Percentiles rank a stretch among this genome's conserved stretches.
Evolutionary conservation across 2,888 invertebrate species (phyloP).

Genomic region (Eustalomyia histrio): DNA sequence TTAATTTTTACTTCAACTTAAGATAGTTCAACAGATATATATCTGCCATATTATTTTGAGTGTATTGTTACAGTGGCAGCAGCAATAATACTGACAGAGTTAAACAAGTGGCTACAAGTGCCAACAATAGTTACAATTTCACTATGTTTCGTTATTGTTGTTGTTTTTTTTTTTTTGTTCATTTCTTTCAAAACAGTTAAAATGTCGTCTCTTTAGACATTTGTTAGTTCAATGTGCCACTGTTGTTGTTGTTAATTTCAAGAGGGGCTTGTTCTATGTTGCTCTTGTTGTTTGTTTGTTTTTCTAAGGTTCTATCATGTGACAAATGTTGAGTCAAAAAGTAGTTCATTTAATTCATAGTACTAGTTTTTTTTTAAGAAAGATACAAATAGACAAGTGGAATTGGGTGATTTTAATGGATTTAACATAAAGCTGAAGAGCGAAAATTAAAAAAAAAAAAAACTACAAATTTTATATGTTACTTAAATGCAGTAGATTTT

Average conservation of each 20-base stretch:
- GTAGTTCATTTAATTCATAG: conserved; percentile 1
- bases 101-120: conserved; percentile 61
- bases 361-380: background rate
- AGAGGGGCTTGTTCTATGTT: background rate
- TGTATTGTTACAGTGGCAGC: conserved; percentile 35
- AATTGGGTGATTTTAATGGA: background rate
- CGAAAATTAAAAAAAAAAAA: too few relatives aligned
- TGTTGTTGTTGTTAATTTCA: conserved; percentile 24
- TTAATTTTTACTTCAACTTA: too few relatives aligned
- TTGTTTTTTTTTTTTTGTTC: conserved; percentile 25
- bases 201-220: conserved; percentile 62
- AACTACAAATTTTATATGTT: too few relatives aligned
- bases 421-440: too few relatives aligned
- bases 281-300: conserved; percentile 3
- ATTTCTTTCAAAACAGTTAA: conserved; percentile 53
- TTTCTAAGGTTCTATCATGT: background rate
- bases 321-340: conserved; percentile 4
- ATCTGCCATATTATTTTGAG: too few relatives aligned
- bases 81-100: conserved; percentile 33
- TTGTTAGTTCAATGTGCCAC: conserved; percentile 59
- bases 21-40: too few relatives aligned
- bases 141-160: conserved; percentile 41
- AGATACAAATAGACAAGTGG: background rate
- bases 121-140: conserved; percentile 60
- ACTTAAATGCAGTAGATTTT: too few relatives aligned